Percentiles rank a stretch among this genome's conserved stretches.
These are phyloP conservation scores for Ypsolopha sequella DNA, from an alignment of 2,888 invertebrate species.

Conservation along the genomic window DNA sequence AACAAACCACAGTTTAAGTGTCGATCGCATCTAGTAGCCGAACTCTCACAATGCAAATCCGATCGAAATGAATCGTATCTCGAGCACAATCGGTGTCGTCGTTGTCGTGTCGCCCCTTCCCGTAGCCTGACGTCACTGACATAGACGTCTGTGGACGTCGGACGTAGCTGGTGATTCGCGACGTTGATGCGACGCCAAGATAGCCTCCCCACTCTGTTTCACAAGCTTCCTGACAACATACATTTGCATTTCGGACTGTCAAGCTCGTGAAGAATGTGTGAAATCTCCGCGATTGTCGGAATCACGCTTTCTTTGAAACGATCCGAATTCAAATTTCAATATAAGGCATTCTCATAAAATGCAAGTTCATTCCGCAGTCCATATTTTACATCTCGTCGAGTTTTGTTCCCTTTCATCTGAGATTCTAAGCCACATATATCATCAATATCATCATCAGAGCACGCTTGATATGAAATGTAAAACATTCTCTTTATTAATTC, in stretches of 20 bases:
- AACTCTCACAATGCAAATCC: constrained; percentile 31
- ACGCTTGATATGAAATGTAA: constrained; percentile 38
- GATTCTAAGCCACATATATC: neutral
- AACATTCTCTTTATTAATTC: constrained; percentile 61
- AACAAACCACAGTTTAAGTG: constrained; percentile 23
- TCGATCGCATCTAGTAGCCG: constrained; percentile 27
- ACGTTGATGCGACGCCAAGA: constrained; percentile 34
- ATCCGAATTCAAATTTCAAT: neutral
- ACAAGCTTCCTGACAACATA: constrained; percentile 34
- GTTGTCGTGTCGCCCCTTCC: constrained; percentile 16
- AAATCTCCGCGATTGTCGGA: constrained; percentile 20
- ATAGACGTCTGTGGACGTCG: constrained; percentile 18
- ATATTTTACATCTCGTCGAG: constrained; percentile 1
- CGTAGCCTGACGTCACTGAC: constrained; percentile 16
- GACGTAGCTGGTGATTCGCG: constrained; percentile 22
- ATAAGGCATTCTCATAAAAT: constrained; percentile 6
- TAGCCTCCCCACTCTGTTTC: constrained; percentile 31
- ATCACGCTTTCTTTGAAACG: neutral
- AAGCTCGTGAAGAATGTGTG: constrained; percentile 21
- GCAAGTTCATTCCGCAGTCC: constrained; percentile 13
- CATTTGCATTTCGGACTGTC: constrained; percentile 47
- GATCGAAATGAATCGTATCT: constrained; percentile 27
- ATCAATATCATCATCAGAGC: constrained; percentile 4
- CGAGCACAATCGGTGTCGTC: constrained; percentile 46
- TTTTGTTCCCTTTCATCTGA: neutral